A percentile compares a stretch with the other conserved stretches of the same genome.
Evolutionary conservation across 2,797 vertebrate genomes (phyloP).

Genomic region (Bradypus variegatus): DNA sequence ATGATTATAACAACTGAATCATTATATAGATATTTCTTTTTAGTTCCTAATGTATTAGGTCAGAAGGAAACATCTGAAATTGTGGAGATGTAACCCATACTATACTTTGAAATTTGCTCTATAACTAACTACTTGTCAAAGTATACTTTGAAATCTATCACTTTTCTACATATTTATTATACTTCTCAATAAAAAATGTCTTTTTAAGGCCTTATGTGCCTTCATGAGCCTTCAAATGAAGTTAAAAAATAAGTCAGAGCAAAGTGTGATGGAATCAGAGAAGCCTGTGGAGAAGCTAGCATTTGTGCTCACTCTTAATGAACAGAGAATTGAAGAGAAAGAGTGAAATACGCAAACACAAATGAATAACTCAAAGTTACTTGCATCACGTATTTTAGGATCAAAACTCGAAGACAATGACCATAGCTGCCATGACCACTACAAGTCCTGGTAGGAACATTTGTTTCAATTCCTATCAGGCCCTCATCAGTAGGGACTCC

Average conservation of each 20-base stretch:
- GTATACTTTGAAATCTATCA: too few relatives aligned
- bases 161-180: too few relatives aligned
- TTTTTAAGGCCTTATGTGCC: neutral
- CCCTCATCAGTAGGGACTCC: neutral
- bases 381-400: accelerated
- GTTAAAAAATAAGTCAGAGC: neutral
- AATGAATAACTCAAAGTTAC: neutral
- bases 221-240: neutral
- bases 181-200: too few relatives aligned
- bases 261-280: neutral
- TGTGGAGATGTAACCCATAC: too few relatives aligned
- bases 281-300: neutral
- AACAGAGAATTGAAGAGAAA: neutral
- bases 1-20: too few relatives aligned
- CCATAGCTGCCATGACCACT: neutral
- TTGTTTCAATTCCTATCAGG: neutral
- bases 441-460: neutral
- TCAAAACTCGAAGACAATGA: neutral
- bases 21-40: too few relatives aligned
- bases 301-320: neutral
- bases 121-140: too few relatives aligned
- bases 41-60: too few relatives aligned
- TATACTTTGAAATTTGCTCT: too few relatives aligned
- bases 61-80: too few relatives aligned
- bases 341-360: neutral